Percentiles rank a stretch among this genome's conserved stretches.
Evolutionary conservation across 2,113 vertebrate species (phyloP).

Genomic region (Collichthys lucidus): DNA sequence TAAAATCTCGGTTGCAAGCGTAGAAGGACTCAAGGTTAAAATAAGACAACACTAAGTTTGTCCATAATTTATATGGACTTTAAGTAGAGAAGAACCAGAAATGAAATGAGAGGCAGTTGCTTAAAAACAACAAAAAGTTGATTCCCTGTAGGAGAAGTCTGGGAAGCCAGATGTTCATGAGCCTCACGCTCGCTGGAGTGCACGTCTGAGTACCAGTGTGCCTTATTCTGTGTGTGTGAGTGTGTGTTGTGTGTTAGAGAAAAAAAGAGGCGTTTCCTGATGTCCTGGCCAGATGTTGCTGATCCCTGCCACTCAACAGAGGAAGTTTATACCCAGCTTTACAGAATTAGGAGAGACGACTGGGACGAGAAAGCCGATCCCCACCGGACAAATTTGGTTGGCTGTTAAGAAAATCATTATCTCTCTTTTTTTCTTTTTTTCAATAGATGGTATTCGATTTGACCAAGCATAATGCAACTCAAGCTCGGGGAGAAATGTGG

Average conservation of each 20-base stretch:
- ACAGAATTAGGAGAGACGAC: conserved; percentile 64
- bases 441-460: conserved; percentile 1
- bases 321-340: conserved; percentile 70
- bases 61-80: conserved; percentile 32
- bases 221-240: conserved; percentile 32
- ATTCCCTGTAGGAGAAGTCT: conserved; percentile 69
- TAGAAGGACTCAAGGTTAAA: background rate
- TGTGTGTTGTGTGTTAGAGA: conserved; percentile 38
- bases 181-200: conserved; percentile 58
- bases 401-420: conserved; percentile 17
- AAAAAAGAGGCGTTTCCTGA: conserved; percentile 69
- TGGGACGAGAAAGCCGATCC: conserved; percentile 14
- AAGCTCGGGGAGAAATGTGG: background rate
- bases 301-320: conserved; percentile 74
- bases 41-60: conserved; percentile 20
- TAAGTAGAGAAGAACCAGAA: conserved; percentile 38
- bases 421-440: background rate
- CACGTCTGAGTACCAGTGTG: conserved; percentile 57
- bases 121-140: conserved; percentile 70
- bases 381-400: conserved; percentile 39
- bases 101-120: conserved; percentile 57
- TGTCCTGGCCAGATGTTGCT: conserved; percentile 84
- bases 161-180: conserved; percentile 77
- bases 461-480: background rate
- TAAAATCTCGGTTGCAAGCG: background rate